Conservation (phyloP, 2,888 invertebrate species). For the Amphimallon solstitiale region DNA sequence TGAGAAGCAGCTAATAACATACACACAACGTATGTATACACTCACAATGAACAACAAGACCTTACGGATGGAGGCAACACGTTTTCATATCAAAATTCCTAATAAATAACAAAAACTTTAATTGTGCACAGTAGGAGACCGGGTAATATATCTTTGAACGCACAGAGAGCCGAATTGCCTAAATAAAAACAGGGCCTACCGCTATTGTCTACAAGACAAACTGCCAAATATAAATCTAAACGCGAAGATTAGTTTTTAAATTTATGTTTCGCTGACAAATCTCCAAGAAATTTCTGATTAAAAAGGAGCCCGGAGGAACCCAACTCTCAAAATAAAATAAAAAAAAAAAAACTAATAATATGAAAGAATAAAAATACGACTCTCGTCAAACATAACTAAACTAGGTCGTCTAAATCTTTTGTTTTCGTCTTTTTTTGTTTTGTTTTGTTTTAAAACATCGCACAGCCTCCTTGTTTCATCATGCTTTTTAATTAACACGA, state of each 20-base stretch:
- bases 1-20: too few species aligned
- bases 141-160: conserved; percentile 47
- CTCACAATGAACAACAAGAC: too few species aligned
- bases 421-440: background rate
- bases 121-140: conserved; percentile 51
- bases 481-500: conserved; percentile 24
- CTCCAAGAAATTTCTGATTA: conserved; percentile 38
- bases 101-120: conserved; percentile 51
- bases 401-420: background rate
- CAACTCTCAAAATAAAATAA: background rate
- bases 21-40: too few species aligned
- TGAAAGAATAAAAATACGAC: background rate
- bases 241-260: conserved; percentile 48
- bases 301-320: conserved; percentile 2
- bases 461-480: conserved; percentile 3
- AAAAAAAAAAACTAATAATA: background rate
- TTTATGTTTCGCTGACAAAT: conserved; percentile 50
- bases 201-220: conserved; percentile 48
- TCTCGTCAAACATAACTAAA: background rate
- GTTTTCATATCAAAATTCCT: conserved; percentile 46
- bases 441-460: background rate
- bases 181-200: conserved; percentile 39
- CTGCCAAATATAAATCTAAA: conserved; percentile 50
- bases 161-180: conserved; percentile 37
- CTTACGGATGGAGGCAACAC: background rate